A percentile compares a stretch with the other conserved stretches of the same genome.
Evolutionary conservation across 2,113 vertebrate species (phyloP).

Genomic region (Galbula dea): DNA sequence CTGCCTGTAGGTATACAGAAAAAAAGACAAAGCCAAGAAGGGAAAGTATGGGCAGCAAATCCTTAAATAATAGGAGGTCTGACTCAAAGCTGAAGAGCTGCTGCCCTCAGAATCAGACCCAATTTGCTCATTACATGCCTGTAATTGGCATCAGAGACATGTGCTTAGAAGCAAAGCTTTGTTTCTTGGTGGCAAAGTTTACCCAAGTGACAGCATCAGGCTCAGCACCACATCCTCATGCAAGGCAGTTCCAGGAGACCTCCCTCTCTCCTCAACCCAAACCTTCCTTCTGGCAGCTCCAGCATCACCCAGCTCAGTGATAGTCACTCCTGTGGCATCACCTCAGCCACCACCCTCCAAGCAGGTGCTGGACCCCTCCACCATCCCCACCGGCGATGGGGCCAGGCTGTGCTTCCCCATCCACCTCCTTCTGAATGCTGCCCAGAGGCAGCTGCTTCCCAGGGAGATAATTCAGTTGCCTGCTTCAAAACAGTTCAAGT

Average conservation of each 20-base stretch:
- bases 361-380: fast-evolving
- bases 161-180: not conserved
- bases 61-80: not conserved
- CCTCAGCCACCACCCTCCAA: fast-evolving
- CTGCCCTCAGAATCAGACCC: not conserved
- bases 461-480: not conserved
- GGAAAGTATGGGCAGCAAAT: not conserved
- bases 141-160: fast-evolving
- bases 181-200: not conserved
- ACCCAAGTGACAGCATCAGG: fast-evolving
- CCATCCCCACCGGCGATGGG: not conserved
- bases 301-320: fast-evolving
- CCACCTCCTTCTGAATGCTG: not conserved
- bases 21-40: not conserved
- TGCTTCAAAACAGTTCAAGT: slow-evolving; percentile 15
- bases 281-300: not conserved
- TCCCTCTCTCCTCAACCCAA: not conserved
- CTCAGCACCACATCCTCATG: not conserved
- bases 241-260: not conserved
- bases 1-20: not conserved
- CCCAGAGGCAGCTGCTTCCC: not conserved
- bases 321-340: not conserved
- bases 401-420: not conserved
- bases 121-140: fast-evolving
- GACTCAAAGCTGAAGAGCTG: not conserved